phyloP scores from a whole-genome alignment of 2,797 vertebrate genomes.

The Schizothorax lantsangensis region DNA sequence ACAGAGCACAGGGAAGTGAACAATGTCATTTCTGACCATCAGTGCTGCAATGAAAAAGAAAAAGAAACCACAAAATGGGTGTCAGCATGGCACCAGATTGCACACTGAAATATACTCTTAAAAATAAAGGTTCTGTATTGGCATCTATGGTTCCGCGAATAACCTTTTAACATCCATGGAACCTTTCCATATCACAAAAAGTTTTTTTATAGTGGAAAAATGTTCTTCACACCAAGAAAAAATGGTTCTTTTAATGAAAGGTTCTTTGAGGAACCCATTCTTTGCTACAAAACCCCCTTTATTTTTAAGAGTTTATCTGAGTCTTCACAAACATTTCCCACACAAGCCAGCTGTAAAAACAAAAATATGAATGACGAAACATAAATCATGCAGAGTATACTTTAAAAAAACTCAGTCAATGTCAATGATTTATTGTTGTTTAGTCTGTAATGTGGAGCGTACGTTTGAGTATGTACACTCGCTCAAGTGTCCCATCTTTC shows the following conservation, averaged over 20 bases:
- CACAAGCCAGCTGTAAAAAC: not conserved
- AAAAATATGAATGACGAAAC: slow-evolving; percentile 26
- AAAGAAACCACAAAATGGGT: not conserved
- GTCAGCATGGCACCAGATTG: not conserved
- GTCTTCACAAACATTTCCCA: slow-evolving; percentile 24
- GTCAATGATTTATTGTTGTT: slow-evolving; percentile 42
- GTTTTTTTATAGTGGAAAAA: not conserved
- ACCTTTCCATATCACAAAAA: not conserved
- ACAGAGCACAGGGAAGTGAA: not conserved
- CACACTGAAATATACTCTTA: slow-evolving; percentile 12
- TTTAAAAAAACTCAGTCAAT: not conserved
- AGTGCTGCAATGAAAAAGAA: not conserved
- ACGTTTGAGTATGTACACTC: slow-evolving; percentile 29
- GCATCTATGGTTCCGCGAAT: not conserved
- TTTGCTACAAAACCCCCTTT: not conserved
- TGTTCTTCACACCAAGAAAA: not conserved
- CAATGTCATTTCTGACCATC: not conserved
- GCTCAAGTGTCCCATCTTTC: slow-evolving; percentile 35
- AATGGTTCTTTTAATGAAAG: not conserved
- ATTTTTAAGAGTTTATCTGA: not conserved
- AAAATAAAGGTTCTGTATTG: not conserved
- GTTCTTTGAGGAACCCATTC: not conserved
- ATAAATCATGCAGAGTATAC: not conserved
- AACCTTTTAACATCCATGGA: not conserved
- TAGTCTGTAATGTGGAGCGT: slow-evolving; percentile 8